Percentiles rank a stretch among this genome's conserved stretches.
Evolutionary conservation across 2,888 invertebrate genomes (phyloP).

Genomic region (Lochmaea crataegi): DNA sequence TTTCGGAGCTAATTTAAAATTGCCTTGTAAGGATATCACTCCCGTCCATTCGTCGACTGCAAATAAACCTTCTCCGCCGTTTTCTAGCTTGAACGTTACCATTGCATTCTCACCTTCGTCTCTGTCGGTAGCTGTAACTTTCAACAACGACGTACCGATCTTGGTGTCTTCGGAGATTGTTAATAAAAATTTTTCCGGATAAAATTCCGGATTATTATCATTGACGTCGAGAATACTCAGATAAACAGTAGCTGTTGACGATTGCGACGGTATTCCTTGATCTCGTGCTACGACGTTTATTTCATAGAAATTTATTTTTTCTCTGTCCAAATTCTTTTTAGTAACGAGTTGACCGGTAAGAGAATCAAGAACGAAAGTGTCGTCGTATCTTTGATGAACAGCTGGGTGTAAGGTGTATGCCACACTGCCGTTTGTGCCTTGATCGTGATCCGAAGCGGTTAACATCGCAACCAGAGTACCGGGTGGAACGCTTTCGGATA

Average conservation of each 20-base stretch:
- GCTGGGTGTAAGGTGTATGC: conserved; percentile 84
- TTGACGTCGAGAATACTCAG: conserved; percentile 88
- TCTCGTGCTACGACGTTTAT: conserved; percentile 90
- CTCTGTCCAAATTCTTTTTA: conserved; percentile 82
- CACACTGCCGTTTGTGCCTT: conserved; percentile 92
- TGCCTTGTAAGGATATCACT: conserved; percentile 76
- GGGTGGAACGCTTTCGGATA: conserved; percentile 84
- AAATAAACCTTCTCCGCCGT: conserved; percentile 84
- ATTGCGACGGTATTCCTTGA: conserved; percentile 90
- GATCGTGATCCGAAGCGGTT: conserved; percentile 90
- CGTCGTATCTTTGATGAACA: conserved; percentile 84
- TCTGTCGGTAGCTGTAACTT: conserved; percentile 84
- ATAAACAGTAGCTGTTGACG: conserved; percentile 88
- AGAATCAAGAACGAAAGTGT: conserved; percentile 84
- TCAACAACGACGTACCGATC: conserved; percentile 74
- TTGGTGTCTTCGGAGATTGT: conserved; percentile 77
- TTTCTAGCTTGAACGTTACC: conserved; percentile 81
- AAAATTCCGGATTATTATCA: conserved; percentile 93
- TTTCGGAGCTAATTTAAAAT: conserved; percentile 73
- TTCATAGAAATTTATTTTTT: conserved; percentile 81
- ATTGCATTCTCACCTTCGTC: conserved; percentile 92
- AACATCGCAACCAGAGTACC: conserved; percentile 85
- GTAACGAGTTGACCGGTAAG: conserved; percentile 88
- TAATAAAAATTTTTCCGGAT: conserved; percentile 88
- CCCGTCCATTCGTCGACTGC: conserved; percentile 83